A percentile compares a stretch with the other conserved stretches of the same genome.
Conservation (phyloP, 2,888 invertebrate species). For the Abscondita cerata region DNA sequence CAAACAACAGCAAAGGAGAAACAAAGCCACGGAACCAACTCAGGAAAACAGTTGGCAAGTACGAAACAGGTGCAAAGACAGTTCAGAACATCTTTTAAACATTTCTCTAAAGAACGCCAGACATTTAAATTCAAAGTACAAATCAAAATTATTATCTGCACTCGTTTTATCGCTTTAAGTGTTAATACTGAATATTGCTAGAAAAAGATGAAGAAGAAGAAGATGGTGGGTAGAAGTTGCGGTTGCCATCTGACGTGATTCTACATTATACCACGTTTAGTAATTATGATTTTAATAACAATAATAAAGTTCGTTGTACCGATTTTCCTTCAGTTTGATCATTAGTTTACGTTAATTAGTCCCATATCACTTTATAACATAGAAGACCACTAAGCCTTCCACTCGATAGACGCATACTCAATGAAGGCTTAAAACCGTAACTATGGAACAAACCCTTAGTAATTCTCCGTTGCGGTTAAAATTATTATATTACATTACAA, state of each 20-base stretch:
- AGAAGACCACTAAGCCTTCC: slow-evolving; percentile 21
- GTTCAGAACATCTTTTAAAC: neutral
- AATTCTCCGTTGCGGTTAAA: slow-evolving; percentile 4
- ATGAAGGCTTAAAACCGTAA: slow-evolving; percentile 13
- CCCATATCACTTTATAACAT: slow-evolving; percentile 21
- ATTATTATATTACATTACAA: slow-evolving; percentile 11
- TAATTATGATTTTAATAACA: too few species aligned
- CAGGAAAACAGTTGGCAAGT: slow-evolving; percentile 34
- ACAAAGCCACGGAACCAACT: slow-evolving; percentile 34
- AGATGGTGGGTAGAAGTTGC: slow-evolving; percentile 27
- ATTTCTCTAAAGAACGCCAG: neutral
- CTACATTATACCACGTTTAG: neutral
- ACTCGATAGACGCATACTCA: slow-evolving; percentile 19
- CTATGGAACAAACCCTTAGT: slow-evolving; percentile 4
- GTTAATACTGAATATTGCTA: neutral
- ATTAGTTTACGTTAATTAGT: slow-evolving; percentile 20
- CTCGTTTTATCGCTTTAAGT: too few species aligned
- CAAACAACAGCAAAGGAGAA: slow-evolving; percentile 27
- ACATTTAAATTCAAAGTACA: too few species aligned
- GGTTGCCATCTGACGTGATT: slow-evolving; percentile 27
- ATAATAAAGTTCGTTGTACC: neutral
- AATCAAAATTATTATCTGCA: too few species aligned
- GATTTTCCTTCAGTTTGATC: slow-evolving; percentile 13
- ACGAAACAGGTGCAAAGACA: slow-evolving; percentile 34
- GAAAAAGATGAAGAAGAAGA: neutral